Percentiles rank a stretch among this genome's conserved stretches.
These are phyloP conservation scores for Eublepharis macularius DNA, from an alignment of 2,113 vertebrate genomes.

Conservation along the genomic window DNA sequence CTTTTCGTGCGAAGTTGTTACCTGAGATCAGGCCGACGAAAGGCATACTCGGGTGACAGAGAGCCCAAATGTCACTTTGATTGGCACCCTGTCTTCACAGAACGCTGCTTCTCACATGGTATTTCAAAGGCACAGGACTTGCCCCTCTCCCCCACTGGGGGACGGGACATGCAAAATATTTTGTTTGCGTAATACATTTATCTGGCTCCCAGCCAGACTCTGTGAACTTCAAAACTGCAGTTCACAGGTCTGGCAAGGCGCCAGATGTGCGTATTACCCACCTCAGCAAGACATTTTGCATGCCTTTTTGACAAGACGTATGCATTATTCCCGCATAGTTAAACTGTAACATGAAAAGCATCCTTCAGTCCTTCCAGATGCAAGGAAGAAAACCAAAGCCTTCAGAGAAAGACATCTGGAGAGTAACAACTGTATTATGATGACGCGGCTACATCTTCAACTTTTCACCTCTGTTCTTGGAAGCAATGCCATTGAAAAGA, in stretches of 20 bases:
- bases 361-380: background rate
- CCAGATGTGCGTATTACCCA: background rate
- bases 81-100: slow-evolving; percentile 16
- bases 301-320: background rate
- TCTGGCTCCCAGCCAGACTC: slow-evolving; percentile 6
- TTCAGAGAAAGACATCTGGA: background rate
- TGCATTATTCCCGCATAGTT: background rate
- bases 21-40: slow-evolving; percentile 1
- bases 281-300: background rate
- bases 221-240: slow-evolving; percentile 18
- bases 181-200: slow-evolving; percentile 2
- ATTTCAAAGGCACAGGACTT: slow-evolving; percentile 1
- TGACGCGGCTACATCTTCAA: background rate
- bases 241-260: background rate
- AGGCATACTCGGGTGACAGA: slow-evolving; percentile 19
- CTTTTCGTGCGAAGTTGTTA: slow-evolving; percentile 23
- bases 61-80: slow-evolving; percentile 35
- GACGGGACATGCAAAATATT: slow-evolving; percentile 11
- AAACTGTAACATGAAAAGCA: background rate
- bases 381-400: background rate
- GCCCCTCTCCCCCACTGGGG: background rate
- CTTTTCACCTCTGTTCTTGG: background rate
- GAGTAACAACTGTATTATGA: background rate
- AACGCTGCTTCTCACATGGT: background rate
- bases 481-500: background rate